Conservation (phyloP, 1,140 invertebrate genomes). For the Nebria ingens region DNA sequence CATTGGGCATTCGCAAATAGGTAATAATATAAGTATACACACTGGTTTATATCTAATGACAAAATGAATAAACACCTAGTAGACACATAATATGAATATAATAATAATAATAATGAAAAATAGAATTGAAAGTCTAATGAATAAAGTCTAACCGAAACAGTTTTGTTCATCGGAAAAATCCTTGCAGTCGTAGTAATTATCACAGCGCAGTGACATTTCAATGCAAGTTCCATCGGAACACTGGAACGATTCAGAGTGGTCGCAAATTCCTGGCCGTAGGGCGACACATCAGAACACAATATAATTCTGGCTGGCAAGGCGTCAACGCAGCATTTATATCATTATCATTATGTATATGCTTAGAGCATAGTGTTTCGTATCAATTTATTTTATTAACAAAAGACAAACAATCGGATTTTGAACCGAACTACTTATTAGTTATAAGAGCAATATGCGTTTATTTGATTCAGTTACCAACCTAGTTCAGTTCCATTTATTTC, state of each 20-base stretch:
- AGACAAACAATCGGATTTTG: not conserved
- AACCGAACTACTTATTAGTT: not conserved
- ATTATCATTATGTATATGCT: not conserved
- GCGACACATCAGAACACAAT: conserved; percentile 23
- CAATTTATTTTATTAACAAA: not conserved
- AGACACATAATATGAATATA: conserved; percentile 16
- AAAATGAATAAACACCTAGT: conserved; percentile 4
- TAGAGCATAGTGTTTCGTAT: not conserved
- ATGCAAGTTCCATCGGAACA: conserved; percentile 58
- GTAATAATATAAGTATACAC: not conserved
- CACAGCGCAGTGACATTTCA: conserved; percentile 58
- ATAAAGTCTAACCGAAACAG: conserved; percentile 53
- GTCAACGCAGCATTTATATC: not conserved
- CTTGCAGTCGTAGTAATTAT: conserved; percentile 79
- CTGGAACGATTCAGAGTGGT: conserved; percentile 51
- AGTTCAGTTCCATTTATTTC: conserved; percentile 1
- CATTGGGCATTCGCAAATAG: not conserved
- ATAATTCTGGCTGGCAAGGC: conserved; percentile 10
- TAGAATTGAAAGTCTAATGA: conserved; percentile 23
- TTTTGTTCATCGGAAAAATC: conserved; percentile 87
- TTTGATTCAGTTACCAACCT: not conserved
- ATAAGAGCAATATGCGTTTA: not conserved
- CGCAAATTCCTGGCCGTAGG: conserved; percentile 40
- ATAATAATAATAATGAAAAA: conserved; percentile 18
- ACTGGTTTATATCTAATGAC: no score